Conservation (phyloP, 1,140 invertebrate genomes). For the Lordiphosa stackelbergi region DNA sequence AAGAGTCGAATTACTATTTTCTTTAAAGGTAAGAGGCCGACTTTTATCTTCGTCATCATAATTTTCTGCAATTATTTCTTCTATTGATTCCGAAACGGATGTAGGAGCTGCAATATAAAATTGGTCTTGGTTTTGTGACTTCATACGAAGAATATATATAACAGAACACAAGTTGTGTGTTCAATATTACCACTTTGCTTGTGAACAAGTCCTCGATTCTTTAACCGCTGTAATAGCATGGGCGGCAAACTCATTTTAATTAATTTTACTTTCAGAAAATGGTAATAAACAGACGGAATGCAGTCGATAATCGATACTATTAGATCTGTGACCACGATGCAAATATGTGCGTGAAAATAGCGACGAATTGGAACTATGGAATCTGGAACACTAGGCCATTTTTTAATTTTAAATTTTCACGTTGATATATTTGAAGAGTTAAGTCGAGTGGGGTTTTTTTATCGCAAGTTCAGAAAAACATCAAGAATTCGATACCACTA, state of each 20-base stretch:
- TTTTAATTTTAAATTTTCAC: too few species aligned
- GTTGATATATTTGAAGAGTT: too few species aligned
- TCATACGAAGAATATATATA: background rate
- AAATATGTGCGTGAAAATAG: too few species aligned
- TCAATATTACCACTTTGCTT: conserved; percentile 29
- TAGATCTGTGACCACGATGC: too few species aligned
- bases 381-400: too few species aligned
- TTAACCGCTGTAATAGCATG: conserved; percentile 42
- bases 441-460: too few species aligned
- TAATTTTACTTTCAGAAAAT: background rate
- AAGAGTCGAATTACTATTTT: conserved; percentile 42
- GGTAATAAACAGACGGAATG: background rate
- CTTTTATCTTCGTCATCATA: conserved; percentile 81
- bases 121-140: background rate
- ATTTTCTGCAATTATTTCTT: conserved; percentile 93
- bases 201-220: conserved; percentile 43
- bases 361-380: too few species aligned
- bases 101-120: conserved; percentile 13
- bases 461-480: too few species aligned
- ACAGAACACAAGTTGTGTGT: background rate
- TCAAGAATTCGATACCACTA: too few species aligned
- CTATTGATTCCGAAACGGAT: conserved; percentile 61
- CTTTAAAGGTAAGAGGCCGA: conserved; percentile 19
- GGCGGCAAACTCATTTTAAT: conserved; percentile 50
- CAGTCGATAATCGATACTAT: too few species aligned